Percentiles rank a stretch among this genome's conserved stretches.
Evolutionary conservation across 1,140 invertebrate species (phyloP).

Genomic region (Hormaphis cornu): DNA sequence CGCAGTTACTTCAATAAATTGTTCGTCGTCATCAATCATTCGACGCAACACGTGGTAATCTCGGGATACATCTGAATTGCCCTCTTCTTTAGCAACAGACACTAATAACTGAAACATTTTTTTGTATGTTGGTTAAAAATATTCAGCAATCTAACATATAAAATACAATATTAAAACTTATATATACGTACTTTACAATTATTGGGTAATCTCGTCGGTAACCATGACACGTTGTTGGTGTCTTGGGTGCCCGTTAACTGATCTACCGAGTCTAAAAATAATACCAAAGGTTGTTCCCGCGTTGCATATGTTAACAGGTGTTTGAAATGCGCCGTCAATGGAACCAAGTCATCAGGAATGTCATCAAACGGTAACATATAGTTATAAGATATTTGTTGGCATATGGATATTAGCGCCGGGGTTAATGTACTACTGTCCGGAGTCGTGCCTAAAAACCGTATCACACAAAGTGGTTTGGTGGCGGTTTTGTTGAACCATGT

Average conservation of each 20-base stretch:
- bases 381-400: slow-evolving; percentile 92
- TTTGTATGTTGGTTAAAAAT: neutral
- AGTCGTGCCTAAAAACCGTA: slow-evolving; percentile 91
- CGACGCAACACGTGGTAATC: slow-evolving; percentile 76
- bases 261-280: slow-evolving; percentile 89
- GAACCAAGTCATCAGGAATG: slow-evolving; percentile 91
- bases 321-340: slow-evolving; percentile 91
- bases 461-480: slow-evolving; percentile 68
- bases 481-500: slow-evolving; percentile 59
- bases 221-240: slow-evolving; percentile 92
- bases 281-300: slow-evolving; percentile 67
- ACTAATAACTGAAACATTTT: slow-evolving; percentile 61
- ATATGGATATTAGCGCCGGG: slow-evolving; percentile 88
- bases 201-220: slow-evolving; percentile 78
- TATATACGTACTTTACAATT: slow-evolving; percentile 70
- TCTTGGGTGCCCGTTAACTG: slow-evolving; percentile 89
- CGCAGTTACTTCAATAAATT: slow-evolving; percentile 88
- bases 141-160: no score
- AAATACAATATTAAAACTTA: neutral
- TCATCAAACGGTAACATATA: slow-evolving; percentile 85
- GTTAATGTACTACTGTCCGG: slow-evolving; percentile 91
- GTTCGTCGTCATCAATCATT: slow-evolving; percentile 82
- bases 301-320: slow-evolving; percentile 75
- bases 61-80: slow-evolving; percentile 72
- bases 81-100: slow-evolving; percentile 77